phyloP scores from a whole-genome alignment of 2,888 invertebrate species.

The Coleophora deauratella region DNA sequence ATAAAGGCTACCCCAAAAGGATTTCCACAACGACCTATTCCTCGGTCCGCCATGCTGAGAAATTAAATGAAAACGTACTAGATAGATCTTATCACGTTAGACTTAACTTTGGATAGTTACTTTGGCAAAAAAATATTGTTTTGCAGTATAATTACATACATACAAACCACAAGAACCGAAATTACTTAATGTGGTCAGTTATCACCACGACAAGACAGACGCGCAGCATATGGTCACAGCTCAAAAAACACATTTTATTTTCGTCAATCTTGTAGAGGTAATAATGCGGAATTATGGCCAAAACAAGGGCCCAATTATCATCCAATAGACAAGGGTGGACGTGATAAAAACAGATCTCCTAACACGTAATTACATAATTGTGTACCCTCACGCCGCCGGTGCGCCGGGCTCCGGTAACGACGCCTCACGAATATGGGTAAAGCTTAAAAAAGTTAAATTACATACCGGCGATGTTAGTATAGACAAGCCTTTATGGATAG shows the following conservation, averaged over 20 bases:
- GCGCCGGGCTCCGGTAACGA: conserved; percentile 56
- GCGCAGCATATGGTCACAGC: conserved; percentile 32
- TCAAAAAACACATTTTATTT: conserved; percentile 16
- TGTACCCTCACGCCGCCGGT: conserved; percentile 38
- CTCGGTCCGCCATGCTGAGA: too few relatives aligned
- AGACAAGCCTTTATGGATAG: conserved; percentile 7
- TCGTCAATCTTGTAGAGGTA: conserved; percentile 25
- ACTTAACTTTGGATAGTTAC: too few relatives aligned
- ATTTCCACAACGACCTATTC: too few relatives aligned
- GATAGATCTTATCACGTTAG: too few relatives aligned
- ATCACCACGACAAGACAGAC: too few relatives aligned
- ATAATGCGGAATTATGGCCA: conserved; percentile 55
- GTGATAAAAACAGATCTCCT: conserved; percentile 74
- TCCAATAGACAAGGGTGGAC: conserved; percentile 71
- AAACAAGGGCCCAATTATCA: conserved; percentile 69
- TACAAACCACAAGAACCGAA: background rate
- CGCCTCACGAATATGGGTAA: conserved; percentile 67
- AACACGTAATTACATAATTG: conserved; percentile 74
- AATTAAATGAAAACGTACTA: too few relatives aligned
- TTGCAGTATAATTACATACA: background rate
- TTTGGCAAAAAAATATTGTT: too few relatives aligned
- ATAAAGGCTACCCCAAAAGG: background rate
- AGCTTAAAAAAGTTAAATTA: conserved; percentile 52
- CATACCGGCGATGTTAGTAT: conserved; percentile 18
- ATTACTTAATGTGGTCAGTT: background rate